These are phyloP conservation scores for Arrhopalites spinosus DNA, from an alignment of 2,888 invertebrate species.

Conservation along the genomic window DNA sequence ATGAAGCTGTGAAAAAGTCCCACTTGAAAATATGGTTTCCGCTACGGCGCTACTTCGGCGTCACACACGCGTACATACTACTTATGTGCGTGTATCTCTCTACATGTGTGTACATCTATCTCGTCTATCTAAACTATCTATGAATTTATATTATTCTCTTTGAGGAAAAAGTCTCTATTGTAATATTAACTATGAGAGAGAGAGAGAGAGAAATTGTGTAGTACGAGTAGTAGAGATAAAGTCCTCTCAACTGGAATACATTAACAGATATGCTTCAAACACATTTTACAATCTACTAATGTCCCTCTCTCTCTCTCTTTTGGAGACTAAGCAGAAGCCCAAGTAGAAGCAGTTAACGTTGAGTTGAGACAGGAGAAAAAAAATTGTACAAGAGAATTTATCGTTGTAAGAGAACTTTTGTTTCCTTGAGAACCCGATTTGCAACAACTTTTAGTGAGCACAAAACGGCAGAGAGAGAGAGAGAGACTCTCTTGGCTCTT, in stretches of 20 bases:
- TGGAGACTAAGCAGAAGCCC: no score
- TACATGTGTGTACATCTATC: no score
- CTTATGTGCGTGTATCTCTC: no score
- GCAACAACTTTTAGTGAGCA: slow-evolving; percentile 30
- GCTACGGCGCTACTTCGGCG: slow-evolving; percentile 37
- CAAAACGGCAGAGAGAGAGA: background rate
- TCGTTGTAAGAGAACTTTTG: slow-evolving; percentile 27
- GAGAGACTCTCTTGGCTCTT: no score
- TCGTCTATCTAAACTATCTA: no score
- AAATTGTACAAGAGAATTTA: slow-evolving; percentile 19
- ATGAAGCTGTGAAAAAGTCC: slow-evolving; percentile 56
- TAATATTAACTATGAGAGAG: no score
- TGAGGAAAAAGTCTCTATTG: background rate
- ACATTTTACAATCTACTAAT: no score
- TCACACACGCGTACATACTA: slow-evolving; percentile 23
- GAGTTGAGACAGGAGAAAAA: slow-evolving; percentile 17
- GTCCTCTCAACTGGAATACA: no score
- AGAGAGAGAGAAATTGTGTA: no score
- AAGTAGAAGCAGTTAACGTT: background rate
- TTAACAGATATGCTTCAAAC: no score
- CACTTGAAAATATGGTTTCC: slow-evolving; percentile 55
- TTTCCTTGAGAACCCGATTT: slow-evolving; percentile 48
- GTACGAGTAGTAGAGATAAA: no score
- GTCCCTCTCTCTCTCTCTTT: no score
- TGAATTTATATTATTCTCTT: background rate